These are phyloP conservation scores for Ceratoteleas bidentatus DNA, from an alignment of 1,140 invertebrate genomes.

Conservation along the genomic window DNA sequence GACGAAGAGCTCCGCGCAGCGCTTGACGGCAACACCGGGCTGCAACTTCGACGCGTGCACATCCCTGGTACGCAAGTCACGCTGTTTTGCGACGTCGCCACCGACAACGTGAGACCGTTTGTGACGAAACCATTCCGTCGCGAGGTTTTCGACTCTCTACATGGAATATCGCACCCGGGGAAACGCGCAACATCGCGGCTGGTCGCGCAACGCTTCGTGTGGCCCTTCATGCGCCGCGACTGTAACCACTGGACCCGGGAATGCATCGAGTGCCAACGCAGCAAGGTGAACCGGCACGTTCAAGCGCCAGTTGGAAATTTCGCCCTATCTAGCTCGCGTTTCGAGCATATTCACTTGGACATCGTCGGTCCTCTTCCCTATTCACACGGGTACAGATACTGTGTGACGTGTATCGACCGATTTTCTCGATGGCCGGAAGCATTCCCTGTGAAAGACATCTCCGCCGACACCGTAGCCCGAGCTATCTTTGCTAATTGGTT, in stretches of 20 bases:
- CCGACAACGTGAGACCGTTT: conserved; percentile 20
- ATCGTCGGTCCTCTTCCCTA: conserved; percentile 29
- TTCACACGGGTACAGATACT: conserved; percentile 48
- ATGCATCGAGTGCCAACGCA: conserved; percentile 49
- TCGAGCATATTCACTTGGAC: conserved; percentile 41
- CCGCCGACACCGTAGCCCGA: conserved; percentile 10
- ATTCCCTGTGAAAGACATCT: conserved; percentile 55
- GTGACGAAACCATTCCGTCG: conserved; percentile 48
- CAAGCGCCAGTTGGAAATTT: background rate
- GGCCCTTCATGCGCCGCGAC: conserved; percentile 57
- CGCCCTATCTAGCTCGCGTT: background rate
- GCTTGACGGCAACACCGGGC: too few relatives aligned
- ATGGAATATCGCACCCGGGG: conserved; percentile 66
- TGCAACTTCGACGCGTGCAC: too few relatives aligned
- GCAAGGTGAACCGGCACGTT: conserved; percentile 31
- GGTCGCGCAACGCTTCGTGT: conserved; percentile 46
- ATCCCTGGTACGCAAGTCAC: too few relatives aligned
- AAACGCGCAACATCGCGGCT: conserved; percentile 36
- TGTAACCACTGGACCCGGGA: conserved; percentile 36
- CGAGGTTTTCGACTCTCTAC: conserved; percentile 69
- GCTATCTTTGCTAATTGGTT: conserved; percentile 62
- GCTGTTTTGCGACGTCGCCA: conserved; percentile 37
- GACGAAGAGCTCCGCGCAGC: too few relatives aligned
- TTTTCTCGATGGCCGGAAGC: conserved; percentile 67
- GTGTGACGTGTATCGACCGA: conserved; percentile 65